Evolutionary conservation across 2,113 vertebrate genomes (phyloP).

Genomic region (Triplophysa dalaica): DNA sequence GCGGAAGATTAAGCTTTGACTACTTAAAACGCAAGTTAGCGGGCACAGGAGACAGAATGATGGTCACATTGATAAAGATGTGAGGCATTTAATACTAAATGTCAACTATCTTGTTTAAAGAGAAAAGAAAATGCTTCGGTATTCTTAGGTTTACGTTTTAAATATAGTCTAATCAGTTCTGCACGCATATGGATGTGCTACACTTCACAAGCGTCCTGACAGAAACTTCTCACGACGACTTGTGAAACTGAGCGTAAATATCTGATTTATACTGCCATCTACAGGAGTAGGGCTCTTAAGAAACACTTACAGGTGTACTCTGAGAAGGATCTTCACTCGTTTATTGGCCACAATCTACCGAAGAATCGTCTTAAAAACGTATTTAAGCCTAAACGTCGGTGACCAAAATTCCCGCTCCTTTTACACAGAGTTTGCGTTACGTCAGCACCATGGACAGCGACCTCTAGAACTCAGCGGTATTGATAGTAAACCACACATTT

Average conservation of each 20-base stretch:
- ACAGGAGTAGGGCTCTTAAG: slow-evolving; percentile 46
- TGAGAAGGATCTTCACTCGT: background rate
- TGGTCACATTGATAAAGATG: slow-evolving; percentile 18
- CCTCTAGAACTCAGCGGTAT: background rate
- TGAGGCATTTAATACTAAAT: background rate
- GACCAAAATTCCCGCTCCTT: background rate
- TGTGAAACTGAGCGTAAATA: slow-evolving; percentile 43
- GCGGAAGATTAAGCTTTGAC: slow-evolving; percentile 20
- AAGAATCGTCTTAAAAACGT: background rate
- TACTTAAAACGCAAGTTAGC: slow-evolving; percentile 6
- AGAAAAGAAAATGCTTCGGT: background rate
- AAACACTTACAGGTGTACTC: background rate
- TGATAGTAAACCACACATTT: too few relatives aligned
- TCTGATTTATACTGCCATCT: slow-evolving; percentile 65
- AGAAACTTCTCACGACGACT: slow-evolving; percentile 43
- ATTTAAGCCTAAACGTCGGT: background rate
- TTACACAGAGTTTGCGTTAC: background rate
- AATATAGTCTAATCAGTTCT: too few relatives aligned
- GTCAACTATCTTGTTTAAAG: background rate
- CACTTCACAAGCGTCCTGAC: slow-evolving; percentile 53
- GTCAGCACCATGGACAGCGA: slow-evolving; percentile 53
- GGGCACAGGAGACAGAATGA: slow-evolving; percentile 7
- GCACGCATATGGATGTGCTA: background rate
- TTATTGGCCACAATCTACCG: background rate
- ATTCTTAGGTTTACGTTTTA: too few relatives aligned